Conservation (phyloP, 2,113 vertebrate genomes). For the Hiodon tergisus region DNA sequence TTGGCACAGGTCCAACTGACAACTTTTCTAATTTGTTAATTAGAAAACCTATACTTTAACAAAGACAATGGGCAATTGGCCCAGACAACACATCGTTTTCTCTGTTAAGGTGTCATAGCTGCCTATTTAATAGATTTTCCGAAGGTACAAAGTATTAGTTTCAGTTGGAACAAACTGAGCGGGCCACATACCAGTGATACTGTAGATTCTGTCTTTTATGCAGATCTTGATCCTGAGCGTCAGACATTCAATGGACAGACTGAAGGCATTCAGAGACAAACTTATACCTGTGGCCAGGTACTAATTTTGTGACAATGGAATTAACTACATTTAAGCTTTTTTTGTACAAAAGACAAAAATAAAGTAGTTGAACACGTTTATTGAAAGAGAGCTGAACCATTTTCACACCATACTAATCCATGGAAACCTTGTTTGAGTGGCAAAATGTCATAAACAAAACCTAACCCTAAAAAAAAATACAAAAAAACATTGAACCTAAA, state of each 20-base stretch:
- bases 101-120: conserved; percentile 2
- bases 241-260: conserved; percentile 31
- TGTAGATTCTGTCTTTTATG: conserved; percentile 37
- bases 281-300: conserved; percentile 24
- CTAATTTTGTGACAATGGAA: conserved; percentile 31
- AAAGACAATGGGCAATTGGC: neutral
- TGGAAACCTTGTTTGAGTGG: too few relatives aligned
- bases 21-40: conserved; percentile 53
- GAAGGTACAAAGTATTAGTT: conserved; percentile 36
- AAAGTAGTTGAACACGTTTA: too few relatives aligned
- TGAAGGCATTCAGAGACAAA: conserved; percentile 37
- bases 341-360: too few relatives aligned
- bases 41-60: conserved; percentile 36
- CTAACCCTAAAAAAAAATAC: too few relatives aligned
- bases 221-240: neutral
- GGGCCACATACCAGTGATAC: conserved; percentile 32
- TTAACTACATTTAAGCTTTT: conserved; percentile 21
- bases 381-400: too few relatives aligned
- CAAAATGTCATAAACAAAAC: conserved; percentile 15
- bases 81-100: conserved; percentile 21
- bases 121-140: neutral
- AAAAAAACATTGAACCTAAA: too few relatives aligned
- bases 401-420: too few relatives aligned
- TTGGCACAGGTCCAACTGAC: conserved; percentile 67
- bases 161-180: conserved; percentile 39